A percentile compares a stretch with the other conserved stretches of the same genome.
Conservation (phyloP, 2,113 vertebrate species). For the Ardeotis arabs region DNA sequence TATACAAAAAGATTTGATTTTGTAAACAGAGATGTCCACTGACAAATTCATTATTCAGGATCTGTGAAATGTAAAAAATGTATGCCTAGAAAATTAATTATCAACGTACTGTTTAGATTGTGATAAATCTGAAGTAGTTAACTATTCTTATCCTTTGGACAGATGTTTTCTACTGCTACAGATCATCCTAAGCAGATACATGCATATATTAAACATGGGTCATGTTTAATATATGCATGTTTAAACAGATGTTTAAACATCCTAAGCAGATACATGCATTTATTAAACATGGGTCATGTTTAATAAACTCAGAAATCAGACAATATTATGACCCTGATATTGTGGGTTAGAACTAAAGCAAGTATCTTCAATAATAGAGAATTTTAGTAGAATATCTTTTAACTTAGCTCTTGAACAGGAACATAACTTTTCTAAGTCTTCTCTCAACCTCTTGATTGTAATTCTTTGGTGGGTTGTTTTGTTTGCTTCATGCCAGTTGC, state of each 20-base stretch:
- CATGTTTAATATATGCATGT: not conserved
- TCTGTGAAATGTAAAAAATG: not conserved
- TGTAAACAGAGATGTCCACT: not conserved
- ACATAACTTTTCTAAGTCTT: not conserved
- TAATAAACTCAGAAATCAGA: not conserved
- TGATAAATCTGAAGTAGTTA: not conserved
- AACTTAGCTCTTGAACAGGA: not conserved
- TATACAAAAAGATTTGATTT: not conserved
- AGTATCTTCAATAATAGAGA: not conserved
- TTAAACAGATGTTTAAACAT: not conserved
- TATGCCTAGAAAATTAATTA: not conserved
- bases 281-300: not conserved
- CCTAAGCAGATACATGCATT: not conserved
- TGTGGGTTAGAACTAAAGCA: not conserved
- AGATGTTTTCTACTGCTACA: not conserved
- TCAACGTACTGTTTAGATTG: not conserved
- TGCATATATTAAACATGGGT: not conserved
- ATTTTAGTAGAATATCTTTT: not conserved
- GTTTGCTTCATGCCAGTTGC: not conserved
- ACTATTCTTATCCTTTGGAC: not conserved
- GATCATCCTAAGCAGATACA: not conserved
- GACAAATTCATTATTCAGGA: not conserved
- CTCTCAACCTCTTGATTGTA: not conserved
- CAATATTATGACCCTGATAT: not conserved
- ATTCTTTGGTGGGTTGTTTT: not conserved